Base-by-base conservation (phyloP, 2,888 invertebrate genomes). In the Synanthedon andrenaeformis region DNA sequence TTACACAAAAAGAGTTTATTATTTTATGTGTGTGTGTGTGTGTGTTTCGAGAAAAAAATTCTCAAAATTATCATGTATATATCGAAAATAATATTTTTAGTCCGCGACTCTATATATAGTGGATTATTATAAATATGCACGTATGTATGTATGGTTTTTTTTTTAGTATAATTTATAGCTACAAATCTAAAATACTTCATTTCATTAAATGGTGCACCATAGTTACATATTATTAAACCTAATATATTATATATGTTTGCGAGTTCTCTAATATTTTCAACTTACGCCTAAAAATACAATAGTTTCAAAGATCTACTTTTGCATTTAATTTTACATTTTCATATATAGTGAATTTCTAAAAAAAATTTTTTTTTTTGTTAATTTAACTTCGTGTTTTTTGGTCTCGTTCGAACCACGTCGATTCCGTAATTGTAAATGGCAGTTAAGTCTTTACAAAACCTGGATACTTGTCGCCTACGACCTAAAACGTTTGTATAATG, bases 191-290 rank as follows among this genome's bases (percentile, higher is more conserved):
- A 69, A 74, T 76, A 76, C 66, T 73, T 35, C 69, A 69, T 72
- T 76, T 73, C 76, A 77, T 70, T 72, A 70, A 79, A 74, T 73
- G 76, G 87, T 85, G 84, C 85, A 87, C 85, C 83, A 83, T 82
- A 79, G 69, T 75, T 72, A 69, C 64, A 71, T 72, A 72, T 66
- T 54, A 52, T 54, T 56, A 72, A 74, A 70, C 72, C 74, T 81
- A 82, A 65, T 70, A 35, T 23, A 23, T 23, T 23, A 23, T 23
- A 23, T 78, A 76, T 73, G 35, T 79, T 69, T 68, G 68, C 70
- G 62, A 67, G 57, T 64, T 61, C 57, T 66, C 69, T 70, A 71
- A 70, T 69, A 63, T 70, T 63, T 60, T 57, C 63, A 42, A 51
- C 66, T 70, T 73, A 76, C 62, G 58, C 68, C 35, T 72, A 70